Percentiles rank a stretch among this genome's conserved stretches.
phyloP scores from a whole-genome alignment of 2,888 invertebrate species.

The Drosophila mulleri region DNA sequence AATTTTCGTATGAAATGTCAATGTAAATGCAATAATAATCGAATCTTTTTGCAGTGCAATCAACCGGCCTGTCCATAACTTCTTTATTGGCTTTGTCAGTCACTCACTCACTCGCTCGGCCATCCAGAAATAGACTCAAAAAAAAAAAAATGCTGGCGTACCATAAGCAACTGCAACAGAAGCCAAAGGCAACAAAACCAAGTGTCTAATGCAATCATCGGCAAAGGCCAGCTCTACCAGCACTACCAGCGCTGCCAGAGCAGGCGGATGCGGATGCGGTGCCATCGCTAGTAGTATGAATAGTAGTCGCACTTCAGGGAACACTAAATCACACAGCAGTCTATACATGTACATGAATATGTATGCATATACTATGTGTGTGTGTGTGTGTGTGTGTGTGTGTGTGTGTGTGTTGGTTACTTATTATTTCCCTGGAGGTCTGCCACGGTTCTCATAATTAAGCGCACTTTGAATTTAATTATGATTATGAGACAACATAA shows the following conservation, averaged over 20 bases:
- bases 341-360: conserved; percentile 4
- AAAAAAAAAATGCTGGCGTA: no score
- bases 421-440: conserved; percentile 69
- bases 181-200: conserved; percentile 15
- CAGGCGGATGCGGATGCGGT: neutral
- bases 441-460: conserved; percentile 68
- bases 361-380: conserved; percentile 5
- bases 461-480: conserved; percentile 78
- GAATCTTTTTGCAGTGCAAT: neutral
- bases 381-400: conserved; percentile 26
- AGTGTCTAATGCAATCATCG: conserved; percentile 40
- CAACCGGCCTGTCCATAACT: neutral
- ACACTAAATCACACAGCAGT: conserved; percentile 18
- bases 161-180: neutral
- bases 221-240: conserved; percentile 13
- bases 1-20: neutral
- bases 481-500: conserved; percentile 66
- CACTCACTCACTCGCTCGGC: neutral
- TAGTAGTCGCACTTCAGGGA: conserved; percentile 18
- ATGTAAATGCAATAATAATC: neutral
- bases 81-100: conserved; percentile 9
- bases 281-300: neutral
- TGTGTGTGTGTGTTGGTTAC: conserved; percentile 20
- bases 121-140: neutral
- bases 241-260: no score